These are phyloP conservation scores for Odontesthes bonariensis DNA, from an alignment of 2,113 vertebrate species.

Conservation along the genomic window DNA sequence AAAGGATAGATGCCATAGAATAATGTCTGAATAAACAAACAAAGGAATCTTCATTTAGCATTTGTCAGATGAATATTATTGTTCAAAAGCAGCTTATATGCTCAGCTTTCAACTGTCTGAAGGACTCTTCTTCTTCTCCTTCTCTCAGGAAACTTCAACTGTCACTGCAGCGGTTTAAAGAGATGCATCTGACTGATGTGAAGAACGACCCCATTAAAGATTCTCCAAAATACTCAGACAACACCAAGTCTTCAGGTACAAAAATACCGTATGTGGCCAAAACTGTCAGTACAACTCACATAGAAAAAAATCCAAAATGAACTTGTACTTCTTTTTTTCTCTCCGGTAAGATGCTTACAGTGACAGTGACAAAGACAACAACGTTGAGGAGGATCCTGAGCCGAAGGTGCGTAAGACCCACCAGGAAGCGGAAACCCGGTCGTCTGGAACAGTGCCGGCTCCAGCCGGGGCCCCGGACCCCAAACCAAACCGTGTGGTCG, in stretches of 20 bases:
- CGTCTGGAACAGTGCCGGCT: conserved; percentile 69
- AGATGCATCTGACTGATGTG: conserved; percentile 84
- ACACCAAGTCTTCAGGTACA: conserved; percentile 57
- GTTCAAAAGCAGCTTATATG: too few relatives aligned
- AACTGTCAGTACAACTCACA: too few relatives aligned
- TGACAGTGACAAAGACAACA: conserved; percentile 85
- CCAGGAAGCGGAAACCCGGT: conserved; percentile 70
- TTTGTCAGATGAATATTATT: too few relatives aligned
- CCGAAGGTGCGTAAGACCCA: conserved; percentile 75
- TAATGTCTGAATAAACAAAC: too few relatives aligned
- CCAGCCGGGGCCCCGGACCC: conserved; percentile 78
- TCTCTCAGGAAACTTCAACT: conserved; percentile 85
- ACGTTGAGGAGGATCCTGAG: conserved; percentile 77
- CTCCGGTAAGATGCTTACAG: conserved; percentile 80
- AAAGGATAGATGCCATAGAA: too few relatives aligned
- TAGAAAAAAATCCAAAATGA: not conserved
- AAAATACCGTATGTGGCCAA: not conserved
- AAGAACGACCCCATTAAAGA: conserved; percentile 80
- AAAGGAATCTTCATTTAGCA: too few relatives aligned
- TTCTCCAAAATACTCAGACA: conserved; percentile 23
- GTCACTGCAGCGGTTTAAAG: conserved; percentile 84
- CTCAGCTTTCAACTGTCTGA: too few relatives aligned
- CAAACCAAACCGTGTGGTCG: conserved; percentile 73
- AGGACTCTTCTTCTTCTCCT: not conserved
- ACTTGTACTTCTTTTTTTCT: not conserved